phyloP scores from a whole-genome alignment of 1,140 invertebrate species.

The Pomacea maculata region DNA sequence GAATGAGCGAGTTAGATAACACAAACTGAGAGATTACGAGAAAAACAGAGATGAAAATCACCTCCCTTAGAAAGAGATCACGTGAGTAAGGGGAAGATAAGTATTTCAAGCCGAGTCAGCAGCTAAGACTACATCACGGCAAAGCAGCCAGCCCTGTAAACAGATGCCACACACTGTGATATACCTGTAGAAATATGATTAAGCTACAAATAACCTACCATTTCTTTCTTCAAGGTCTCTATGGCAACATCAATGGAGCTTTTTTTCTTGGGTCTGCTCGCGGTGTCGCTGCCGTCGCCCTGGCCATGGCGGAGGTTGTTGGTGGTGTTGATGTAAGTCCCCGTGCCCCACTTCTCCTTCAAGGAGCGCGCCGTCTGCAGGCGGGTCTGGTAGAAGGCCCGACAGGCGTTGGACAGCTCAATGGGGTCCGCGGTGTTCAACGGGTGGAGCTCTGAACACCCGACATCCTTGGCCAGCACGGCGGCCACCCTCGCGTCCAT shows the following conservation, averaged over 20 bases:
- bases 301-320: no score
- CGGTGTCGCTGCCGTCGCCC: neutral
- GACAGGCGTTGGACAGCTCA: conserved; percentile 48
- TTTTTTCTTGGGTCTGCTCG: conserved; percentile 30
- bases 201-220: conserved; percentile 35
- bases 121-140: no score
- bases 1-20: neutral
- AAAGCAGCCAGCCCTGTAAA: no score
- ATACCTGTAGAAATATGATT: no score
- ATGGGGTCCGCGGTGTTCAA: conserved; percentile 28
- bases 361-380: conserved; percentile 33
- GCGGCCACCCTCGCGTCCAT: no score
- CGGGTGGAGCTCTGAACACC: no score
- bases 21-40: neutral
- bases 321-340: neutral
- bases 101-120: no score
- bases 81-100: no score
- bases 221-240: conserved; percentile 46
- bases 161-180: no score
- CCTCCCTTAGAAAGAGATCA: no score
- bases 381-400: conserved; percentile 43
- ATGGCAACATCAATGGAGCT: conserved; percentile 46
- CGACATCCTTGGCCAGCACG: no score
- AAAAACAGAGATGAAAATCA: neutral
- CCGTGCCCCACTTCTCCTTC: conserved; percentile 31